phyloP scores from a whole-genome alignment of 2,888 invertebrate species.

The Pecten maximus region DNA sequence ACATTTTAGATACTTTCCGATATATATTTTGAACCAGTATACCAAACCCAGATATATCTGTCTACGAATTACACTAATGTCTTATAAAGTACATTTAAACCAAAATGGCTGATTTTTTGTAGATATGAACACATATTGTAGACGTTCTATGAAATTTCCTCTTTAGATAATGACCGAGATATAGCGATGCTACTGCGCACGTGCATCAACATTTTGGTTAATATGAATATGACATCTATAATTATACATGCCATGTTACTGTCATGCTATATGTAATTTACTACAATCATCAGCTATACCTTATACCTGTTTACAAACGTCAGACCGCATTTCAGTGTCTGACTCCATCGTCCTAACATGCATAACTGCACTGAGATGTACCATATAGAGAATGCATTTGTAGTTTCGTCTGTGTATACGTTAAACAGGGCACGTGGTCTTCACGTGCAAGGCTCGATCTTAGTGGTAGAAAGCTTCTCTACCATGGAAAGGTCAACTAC shows the following conservation, averaged over 20 bases:
- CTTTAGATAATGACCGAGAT: neutral
- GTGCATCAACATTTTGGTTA: neutral
- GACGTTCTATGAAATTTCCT: neutral
- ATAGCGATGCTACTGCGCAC: neutral
- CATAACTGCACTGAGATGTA: neutral
- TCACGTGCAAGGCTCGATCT: neutral
- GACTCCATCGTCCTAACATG: neutral
- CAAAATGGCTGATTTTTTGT: too few species aligned
- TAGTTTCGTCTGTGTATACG: neutral
- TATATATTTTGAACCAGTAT: too few species aligned
- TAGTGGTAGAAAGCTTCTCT: neutral
- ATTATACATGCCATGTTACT: neutral
- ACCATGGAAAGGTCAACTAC: neutral
- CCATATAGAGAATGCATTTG: neutral
- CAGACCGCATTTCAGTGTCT: neutral
- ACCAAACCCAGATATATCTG: too few species aligned
- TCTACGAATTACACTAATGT: too few species aligned
- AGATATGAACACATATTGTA: too few species aligned
- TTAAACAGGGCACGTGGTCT: neutral
- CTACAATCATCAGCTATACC: neutral
- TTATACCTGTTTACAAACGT: neutral
- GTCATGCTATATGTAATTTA: neutral
- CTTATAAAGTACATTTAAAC: too few species aligned
- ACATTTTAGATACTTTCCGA: too few species aligned
- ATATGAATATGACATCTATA: neutral